These are phyloP conservation scores for Lasaia peninsularis DNA, from an alignment of 1,140 invertebrate species.

Conservation along the genomic window DNA sequence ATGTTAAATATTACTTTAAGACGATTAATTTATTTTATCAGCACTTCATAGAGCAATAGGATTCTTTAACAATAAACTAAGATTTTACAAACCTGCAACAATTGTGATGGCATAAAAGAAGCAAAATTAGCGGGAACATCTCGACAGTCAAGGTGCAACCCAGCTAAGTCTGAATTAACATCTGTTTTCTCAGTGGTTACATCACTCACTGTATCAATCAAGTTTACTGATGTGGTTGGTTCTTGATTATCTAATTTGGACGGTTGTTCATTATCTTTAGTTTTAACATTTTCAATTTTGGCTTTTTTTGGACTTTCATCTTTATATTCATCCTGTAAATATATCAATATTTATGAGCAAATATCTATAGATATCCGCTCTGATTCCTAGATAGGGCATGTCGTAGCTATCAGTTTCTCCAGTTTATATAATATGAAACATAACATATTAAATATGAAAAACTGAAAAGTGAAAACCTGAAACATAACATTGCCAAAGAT, in stretches of 20 bases:
- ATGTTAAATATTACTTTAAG: not conserved
- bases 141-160: conserved; percentile 53
- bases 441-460: too few species aligned
- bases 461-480: too few species aligned
- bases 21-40: not conserved
- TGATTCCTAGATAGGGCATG: too few species aligned
- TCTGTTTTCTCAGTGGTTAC: conserved; percentile 16
- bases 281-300: conserved; percentile 27
- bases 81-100: conserved; percentile 55
- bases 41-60: not conserved
- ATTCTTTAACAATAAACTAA: not conserved
- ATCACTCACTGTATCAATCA: conserved; percentile 53
- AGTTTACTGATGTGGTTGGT: conserved; percentile 35
- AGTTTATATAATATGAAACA: too few species aligned
- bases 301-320: conserved; percentile 47
- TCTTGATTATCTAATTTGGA: conserved; percentile 36
- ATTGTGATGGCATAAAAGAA: conserved; percentile 71
- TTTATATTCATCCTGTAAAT: conserved; percentile 71
- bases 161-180: conserved; percentile 57
- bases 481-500: too few species aligned
- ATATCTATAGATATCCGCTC: too few species aligned
- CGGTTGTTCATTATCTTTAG: conserved; percentile 33
- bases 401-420: too few species aligned
- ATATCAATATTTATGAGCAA: too few species aligned
- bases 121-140: conserved; percentile 53